Evolutionary conservation across 1,140 invertebrate genomes (phyloP), one percentile per base, ranked within the genome.

Genomic region (Drosophila repleta): DNA sequence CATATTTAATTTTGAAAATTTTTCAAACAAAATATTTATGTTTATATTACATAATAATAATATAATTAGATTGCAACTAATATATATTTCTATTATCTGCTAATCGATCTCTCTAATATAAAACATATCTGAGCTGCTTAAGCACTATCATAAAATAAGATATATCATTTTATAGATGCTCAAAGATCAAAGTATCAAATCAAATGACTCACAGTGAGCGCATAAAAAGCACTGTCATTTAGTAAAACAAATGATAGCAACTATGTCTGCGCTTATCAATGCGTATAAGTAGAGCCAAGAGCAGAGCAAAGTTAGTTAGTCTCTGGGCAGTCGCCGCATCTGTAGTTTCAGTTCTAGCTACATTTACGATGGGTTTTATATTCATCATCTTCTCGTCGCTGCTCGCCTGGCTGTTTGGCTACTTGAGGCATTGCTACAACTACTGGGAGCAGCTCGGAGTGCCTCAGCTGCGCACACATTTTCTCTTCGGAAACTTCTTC

Each of bases 391-490:
- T 57, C 1, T 32, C 39, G 0, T 53, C 37, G 7, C 18, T 74
- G 41, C n/a, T 76, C 2, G 46, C 15, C 0, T 62, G 29, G 18
- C 1, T 76, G 29, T 26, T 76, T 8, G 71, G 66, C 41, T 74
- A 61, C 26, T 21, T 77, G 35, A 35, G 71, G 0, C 18, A 51
- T 29, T 49, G 35, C 17, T 77, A 77, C 32, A 74, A 17, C 11
- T 74, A 70, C 39, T 77, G 71, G 75, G 66, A 74, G 35, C 29
- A 39, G 15, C 66, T 24, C 2, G 75, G 75, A 1, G 55, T 77
- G 3, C 43, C 8, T 0, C 75, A 77, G 32, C n/a, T 74, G 45
- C 72, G 65, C 3, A 17, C 65, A 0, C 60, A 77, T 4, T 77
- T 77, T 8, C 20, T 77, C 3, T 65, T 45, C 13, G 71, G 75